Percentiles rank a stretch among this genome's conserved stretches.
These are phyloP conservation scores for Aleiodes sp. DNA, from an alignment of 1,140 invertebrate genomes.

Conservation along the genomic window DNA sequence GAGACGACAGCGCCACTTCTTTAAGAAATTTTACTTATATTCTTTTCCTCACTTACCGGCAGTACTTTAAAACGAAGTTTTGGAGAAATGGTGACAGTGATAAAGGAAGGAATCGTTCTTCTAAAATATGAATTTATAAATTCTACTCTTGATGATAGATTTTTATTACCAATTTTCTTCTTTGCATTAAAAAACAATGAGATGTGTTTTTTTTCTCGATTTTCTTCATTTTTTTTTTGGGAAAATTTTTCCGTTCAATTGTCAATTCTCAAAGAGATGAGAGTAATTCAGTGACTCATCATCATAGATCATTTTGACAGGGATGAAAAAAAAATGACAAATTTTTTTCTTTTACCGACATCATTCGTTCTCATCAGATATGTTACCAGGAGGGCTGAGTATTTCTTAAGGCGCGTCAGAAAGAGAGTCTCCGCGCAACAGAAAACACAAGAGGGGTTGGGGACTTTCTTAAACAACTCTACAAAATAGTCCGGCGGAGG, in stretches of 20 bases:
- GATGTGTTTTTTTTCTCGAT: not conserved
- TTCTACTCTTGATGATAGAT: not conserved
- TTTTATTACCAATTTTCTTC: not conserved
- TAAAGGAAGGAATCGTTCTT: conserved; percentile 15
- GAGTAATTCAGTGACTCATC: not conserved
- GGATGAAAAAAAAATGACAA: not conserved
- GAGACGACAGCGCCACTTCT: conserved; percentile 55
- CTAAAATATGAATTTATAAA: too few species aligned
- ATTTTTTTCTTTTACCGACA: conserved; percentile 57
- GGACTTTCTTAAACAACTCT: conserved; percentile 64
- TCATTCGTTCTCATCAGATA: conserved; percentile 46
- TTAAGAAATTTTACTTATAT: conserved; percentile 56
- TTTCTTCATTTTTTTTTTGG: not conserved
- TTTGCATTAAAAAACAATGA: not conserved
- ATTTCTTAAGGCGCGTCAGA: conserved; percentile 54
- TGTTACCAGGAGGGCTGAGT: conserved; percentile 58
- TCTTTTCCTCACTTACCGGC: conserved; percentile 53
- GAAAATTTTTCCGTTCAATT: not conserved
- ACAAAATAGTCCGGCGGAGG: conserved; percentile 56
- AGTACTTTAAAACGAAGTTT: not conserved
- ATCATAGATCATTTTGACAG: not conserved
- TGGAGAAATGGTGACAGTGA: not conserved
- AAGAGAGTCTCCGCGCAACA: conserved; percentile 49
- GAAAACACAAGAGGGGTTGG: conserved; percentile 50
- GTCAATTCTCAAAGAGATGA: not conserved